Evolutionary conservation across 2,888 invertebrate species (phyloP).

Genomic region (Rotaria magnacalcarata): DNA sequence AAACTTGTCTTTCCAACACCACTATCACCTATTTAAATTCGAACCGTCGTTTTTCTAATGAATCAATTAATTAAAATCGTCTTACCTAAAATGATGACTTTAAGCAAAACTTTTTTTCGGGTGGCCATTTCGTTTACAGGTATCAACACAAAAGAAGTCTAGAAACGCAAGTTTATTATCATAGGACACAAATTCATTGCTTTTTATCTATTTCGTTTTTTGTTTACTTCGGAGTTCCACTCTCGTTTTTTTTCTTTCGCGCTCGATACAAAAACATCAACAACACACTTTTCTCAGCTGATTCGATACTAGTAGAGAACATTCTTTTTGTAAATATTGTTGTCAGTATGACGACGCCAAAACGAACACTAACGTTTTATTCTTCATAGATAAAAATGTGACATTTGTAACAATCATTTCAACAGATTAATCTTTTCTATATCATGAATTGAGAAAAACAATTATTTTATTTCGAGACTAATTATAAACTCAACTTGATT

Average conservation of each 20-base stretch:
- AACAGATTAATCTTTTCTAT: no score
- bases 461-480: no score
- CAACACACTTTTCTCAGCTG: neutral
- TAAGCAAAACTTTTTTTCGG: conserved; percentile 45
- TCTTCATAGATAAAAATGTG: neutral
- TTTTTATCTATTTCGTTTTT: neutral
- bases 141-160: neutral
- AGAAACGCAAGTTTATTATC: neutral
- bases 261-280: neutral
- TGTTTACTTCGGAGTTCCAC: neutral
- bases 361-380: neutral
- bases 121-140: conserved; percentile 37
- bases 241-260: neutral
- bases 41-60: neutral
- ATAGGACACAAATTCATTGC: neutral
- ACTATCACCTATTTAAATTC: neutral
- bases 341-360: neutral
- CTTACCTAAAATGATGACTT: conserved; percentile 45
- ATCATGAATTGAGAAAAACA: no score
- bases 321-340: neutral
- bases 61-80: conserved; percentile 18
- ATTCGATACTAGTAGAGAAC: neutral
- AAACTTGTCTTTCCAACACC: conserved; percentile 96
- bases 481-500: no score
- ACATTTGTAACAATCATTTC: no score